A percentile compares a stretch with the other conserved stretches of the same genome.
phyloP scores from a whole-genome alignment of 2,888 invertebrate species.

The Microplitis deprimator region DNA sequence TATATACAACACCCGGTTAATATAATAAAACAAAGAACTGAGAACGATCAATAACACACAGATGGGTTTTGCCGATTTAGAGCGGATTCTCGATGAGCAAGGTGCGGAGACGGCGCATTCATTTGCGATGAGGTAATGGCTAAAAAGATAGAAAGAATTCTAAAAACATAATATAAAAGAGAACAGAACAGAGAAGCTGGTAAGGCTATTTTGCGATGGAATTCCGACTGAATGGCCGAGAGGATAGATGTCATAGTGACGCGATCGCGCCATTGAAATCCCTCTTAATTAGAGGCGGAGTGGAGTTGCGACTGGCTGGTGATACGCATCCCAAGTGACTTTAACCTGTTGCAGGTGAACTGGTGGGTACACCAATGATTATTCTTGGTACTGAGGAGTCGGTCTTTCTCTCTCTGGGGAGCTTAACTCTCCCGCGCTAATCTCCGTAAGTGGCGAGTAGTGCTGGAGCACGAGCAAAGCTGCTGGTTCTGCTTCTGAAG shows the following conservation, averaged over 20 bases:
- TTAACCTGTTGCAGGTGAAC: slow-evolving; percentile 6
- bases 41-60: neutral
- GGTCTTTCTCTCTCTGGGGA: neutral
- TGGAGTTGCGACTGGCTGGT: slow-evolving; percentile 35
- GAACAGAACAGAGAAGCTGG: no score
- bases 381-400: no score
- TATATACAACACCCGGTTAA: no score
- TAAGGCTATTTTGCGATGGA: slow-evolving; percentile 2
- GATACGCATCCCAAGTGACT: slow-evolving; percentile 47
- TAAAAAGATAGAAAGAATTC: neutral
- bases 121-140: neutral
- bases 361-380: neutral
- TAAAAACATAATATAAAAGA: no score
- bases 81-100: neutral
- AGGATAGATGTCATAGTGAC: slow-evolving; percentile 25
- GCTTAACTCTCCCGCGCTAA: slow-evolving; percentile 2
- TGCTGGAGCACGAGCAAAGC: slow-evolving; percentile 25
- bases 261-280: slow-evolving; percentile 50
- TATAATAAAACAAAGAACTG: neutral
- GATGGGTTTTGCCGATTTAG: neutral
- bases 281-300: slow-evolving; percentile 50
- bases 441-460: slow-evolving; percentile 45
- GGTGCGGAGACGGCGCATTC: neutral
- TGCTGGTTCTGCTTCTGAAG: slow-evolving; percentile 31
- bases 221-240: neutral